Conservation (phyloP, 2,797 vertebrate genomes). For the Hybognathus amarus region DNA sequence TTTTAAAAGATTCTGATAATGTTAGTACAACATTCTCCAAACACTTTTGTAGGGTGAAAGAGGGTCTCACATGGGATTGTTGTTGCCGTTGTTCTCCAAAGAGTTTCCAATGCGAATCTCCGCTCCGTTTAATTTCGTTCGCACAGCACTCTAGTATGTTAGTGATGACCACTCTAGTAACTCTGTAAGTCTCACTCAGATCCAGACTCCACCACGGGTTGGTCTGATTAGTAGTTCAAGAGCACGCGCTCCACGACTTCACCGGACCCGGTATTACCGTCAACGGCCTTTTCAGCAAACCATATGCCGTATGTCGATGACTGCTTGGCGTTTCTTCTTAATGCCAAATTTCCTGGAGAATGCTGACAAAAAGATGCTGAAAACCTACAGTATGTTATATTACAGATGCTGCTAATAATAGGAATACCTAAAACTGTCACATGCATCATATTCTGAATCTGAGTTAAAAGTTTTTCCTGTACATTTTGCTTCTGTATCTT, state of each 20-base stretch:
- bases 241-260: background rate
- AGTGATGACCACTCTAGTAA: background rate
- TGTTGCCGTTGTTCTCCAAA: no score
- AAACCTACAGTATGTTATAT: background rate
- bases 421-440: background rate
- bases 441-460: background rate
- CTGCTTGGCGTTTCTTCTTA: background rate
- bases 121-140: no score
- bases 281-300: background rate
- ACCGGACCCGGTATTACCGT: background rate
- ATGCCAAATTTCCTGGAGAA: background rate
- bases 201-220: slow-evolving; percentile 40
- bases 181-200: background rate
- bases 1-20: no score
- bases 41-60: no score
- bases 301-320: background rate
- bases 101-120: no score
- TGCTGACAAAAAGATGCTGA: background rate
- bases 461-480: background rate
- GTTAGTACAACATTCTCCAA: no score
- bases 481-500: no score
- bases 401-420: background rate
- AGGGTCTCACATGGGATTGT: no score
- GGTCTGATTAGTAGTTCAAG: accelerated
- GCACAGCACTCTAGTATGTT: background rate